Evolutionary conservation across 1,140 invertebrate genomes (phyloP).

Genomic region (Drosophila insularis): DNA sequence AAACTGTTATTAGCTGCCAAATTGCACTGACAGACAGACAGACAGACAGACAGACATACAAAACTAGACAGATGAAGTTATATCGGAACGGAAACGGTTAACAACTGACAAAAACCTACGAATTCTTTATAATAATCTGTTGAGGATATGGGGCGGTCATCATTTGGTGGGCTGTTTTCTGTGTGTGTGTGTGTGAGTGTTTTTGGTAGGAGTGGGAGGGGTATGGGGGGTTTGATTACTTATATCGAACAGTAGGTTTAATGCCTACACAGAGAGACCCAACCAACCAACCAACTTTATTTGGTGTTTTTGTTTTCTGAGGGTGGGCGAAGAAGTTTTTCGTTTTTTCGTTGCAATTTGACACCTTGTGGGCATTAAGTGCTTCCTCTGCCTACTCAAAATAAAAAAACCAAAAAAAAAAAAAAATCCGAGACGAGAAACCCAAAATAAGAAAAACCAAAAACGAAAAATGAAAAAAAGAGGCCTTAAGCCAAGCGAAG

Average conservation of each 20-base stretch:
- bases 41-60: not conserved
- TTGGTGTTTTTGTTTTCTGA: slow-evolving; percentile 31
- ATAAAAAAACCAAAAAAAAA: slow-evolving; percentile 10
- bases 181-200: too few species aligned
- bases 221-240: not conserved
- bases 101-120: slow-evolving; percentile 40
- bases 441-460: slow-evolving; percentile 2
- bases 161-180: not conserved
- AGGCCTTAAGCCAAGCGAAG: slow-evolving; percentile 20
- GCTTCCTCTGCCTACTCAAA: slow-evolving; percentile 79
- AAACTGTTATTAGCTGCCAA: slow-evolving; percentile 15
- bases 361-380: slow-evolving; percentile 82
- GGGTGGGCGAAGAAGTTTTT: slow-evolving; percentile 65
- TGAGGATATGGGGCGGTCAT: not conserved
- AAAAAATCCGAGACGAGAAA: slow-evolving; percentile 1
- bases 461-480: slow-evolving; percentile 6
- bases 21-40: not conserved
- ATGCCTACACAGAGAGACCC: slow-evolving; percentile 44
- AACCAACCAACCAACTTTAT: slow-evolving; percentile 25
- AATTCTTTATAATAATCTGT: slow-evolving; percentile 25
- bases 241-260: slow-evolving; percentile 17
- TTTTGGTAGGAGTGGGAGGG: not conserved
- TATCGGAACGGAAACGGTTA: slow-evolving; percentile 24
- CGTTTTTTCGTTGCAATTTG: slow-evolving; percentile 67
- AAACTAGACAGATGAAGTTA: not conserved